These are phyloP conservation scores for Syngnathus typhle DNA, from an alignment of 2,113 vertebrate species.

Conservation along the genomic window DNA sequence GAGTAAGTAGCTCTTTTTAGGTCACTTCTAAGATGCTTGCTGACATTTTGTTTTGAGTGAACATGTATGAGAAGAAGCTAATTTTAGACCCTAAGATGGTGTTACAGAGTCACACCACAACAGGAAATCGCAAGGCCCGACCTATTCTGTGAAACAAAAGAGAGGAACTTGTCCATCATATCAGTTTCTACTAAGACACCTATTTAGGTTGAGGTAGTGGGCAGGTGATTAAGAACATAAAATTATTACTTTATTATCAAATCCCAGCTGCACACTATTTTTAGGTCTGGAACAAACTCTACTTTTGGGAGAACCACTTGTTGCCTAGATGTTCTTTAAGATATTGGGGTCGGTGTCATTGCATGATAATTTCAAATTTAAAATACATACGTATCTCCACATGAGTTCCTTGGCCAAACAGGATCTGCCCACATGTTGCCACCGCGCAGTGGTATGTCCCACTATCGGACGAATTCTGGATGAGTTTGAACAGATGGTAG, in stretches of 20 bases:
- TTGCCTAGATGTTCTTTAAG: too few relatives aligned
- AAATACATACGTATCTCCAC: conserved; percentile 3
- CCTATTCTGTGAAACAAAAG: neutral
- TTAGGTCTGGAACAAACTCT: too few relatives aligned
- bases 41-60: neutral
- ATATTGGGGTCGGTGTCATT: too few relatives aligned
- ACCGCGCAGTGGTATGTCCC: conserved; percentile 35
- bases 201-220: too few relatives aligned
- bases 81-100: neutral
- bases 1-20: too few relatives aligned
- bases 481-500: conserved; percentile 3
- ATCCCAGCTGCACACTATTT: too few relatives aligned
- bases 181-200: too few relatives aligned
- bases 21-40: neutral
- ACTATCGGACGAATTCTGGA: conserved; percentile 17
- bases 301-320: too few relatives aligned
- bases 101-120: neutral
- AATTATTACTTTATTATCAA: too few relatives aligned
- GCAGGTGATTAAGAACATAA: too few relatives aligned
- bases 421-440: conserved; percentile 16
- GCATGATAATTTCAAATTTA: neutral
- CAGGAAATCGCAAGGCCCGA: neutral
- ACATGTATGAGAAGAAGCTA: neutral
- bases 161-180: neutral
- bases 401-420: conserved; percentile 26